Base-by-base conservation (phyloP, 1,140 invertebrate genomes). In the Drosophila repleta region DNA sequence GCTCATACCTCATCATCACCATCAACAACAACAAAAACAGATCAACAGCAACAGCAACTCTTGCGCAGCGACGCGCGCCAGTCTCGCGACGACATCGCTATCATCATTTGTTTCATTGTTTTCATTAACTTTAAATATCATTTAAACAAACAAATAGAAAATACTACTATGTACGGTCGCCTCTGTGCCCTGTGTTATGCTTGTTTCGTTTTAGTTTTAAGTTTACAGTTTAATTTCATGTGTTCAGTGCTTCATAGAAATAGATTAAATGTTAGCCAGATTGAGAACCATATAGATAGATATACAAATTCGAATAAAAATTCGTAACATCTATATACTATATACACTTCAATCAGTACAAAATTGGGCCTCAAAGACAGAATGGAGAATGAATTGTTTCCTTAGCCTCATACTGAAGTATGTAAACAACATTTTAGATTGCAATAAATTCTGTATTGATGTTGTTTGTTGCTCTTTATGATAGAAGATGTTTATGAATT, bases 101-200 rank as follows among this genome's bases (percentile, higher is more conserved):
- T 17, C 65, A 41, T 17, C 65, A 43, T 57, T 57, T 13, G 43
- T 21, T 41, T 60, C 61, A 61, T 72, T 65, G 73, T 75, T 75
- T 75, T 75, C 68, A 75, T 75, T 75, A 61, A 61, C 55, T 66
- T 75, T 66, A 21, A 60, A 72, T 66, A 71, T 66, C 48, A 43
- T 61, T 81, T 87, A 81, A 78, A 71, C 55, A 68, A 58, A 57
- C 32, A 60, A 41, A 43, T n/a, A 21, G 37, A 20, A 48, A 66
- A 57, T 63, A 60, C 58, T 71, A 58, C 51, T 15, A 24, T 57
- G 76, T 70, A 76, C 75, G 67, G 66, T 61, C 58, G 76, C 67
- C 56, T 48, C 10, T 84, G 75, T 80, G 67, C 58, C 46, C 52
- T 85, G 69, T 85, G 76, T 84, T 80, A 58, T 43, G 4, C 6